phyloP scores from a whole-genome alignment of 2,888 invertebrate genomes.

The Archips xylosteana region DNA sequence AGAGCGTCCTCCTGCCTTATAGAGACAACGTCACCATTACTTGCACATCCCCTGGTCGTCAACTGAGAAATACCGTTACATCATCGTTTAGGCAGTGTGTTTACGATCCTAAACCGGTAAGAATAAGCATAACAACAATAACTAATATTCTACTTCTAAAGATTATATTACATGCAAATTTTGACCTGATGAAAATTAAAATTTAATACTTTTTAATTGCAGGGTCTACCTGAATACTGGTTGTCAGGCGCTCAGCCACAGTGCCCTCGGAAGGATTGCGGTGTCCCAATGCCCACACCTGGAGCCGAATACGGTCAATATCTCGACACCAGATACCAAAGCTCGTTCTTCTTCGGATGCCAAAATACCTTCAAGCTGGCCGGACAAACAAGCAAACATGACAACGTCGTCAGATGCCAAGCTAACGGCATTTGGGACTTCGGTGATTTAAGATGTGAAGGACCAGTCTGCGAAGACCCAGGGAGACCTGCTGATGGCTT shows the following conservation, averaged over 20 bases:
- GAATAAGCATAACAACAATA: constrained; percentile 36
- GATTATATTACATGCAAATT: no score
- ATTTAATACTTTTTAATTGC: constrained; percentile 47
- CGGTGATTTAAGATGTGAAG: constrained; percentile 97
- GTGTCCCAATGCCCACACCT: constrained; percentile 95
- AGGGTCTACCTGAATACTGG: constrained; percentile 96
- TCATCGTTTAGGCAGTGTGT: constrained; percentile 97
- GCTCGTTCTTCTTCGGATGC: constrained; percentile 98
- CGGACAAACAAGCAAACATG: constrained; percentile 96
- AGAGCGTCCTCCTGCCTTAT: constrained; percentile 94
- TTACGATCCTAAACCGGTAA: constrained; percentile 95
- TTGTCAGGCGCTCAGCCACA: constrained; percentile 93
- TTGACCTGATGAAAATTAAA: no score
- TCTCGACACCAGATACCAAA: constrained; percentile 95
- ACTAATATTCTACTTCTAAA: not conserved
- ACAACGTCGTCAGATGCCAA: constrained; percentile 96
- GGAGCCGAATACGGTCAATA: constrained; percentile 97
- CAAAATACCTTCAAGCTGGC: constrained; percentile 97
- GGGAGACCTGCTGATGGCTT: constrained; percentile 96
- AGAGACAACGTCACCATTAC: constrained; percentile 95
- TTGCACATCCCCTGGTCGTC: constrained; percentile 92
- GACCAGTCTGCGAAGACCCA: constrained; percentile 98
- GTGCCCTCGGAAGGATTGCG: constrained; percentile 96
- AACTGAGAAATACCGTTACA: constrained; percentile 92
- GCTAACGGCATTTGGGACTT: constrained; percentile 98